Percentiles rank a stretch among this genome's conserved stretches.
Evolutionary conservation across 2,888 invertebrate species (phyloP).

Genomic region (Cephus pygmeus): DNA sequence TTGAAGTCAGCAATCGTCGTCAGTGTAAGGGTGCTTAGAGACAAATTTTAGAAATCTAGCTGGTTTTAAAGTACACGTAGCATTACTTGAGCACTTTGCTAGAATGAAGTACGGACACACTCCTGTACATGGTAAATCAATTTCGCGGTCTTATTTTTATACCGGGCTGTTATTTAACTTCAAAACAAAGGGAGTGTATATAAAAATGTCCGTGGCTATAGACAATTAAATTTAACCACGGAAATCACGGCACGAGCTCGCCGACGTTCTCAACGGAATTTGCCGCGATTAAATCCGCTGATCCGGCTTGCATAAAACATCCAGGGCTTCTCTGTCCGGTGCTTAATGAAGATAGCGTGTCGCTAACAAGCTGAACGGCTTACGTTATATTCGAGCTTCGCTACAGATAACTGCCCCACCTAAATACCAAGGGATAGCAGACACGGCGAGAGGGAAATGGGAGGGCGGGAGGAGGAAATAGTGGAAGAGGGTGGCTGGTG

Average conservation of each 20-base stretch:
- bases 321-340: constrained; percentile 1
- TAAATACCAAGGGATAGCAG: neutral
- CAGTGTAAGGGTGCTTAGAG: neutral
- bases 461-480: neutral
- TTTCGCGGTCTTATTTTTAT: neutral
- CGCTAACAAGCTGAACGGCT: constrained; percentile 9
- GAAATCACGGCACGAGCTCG: neutral
- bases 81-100: neutral
- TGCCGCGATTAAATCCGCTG: neutral
- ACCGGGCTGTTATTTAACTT: neutral
- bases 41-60: neutral
- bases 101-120: neutral
- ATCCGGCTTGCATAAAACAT: constrained; percentile 4
- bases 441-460: neutral
- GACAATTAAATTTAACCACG: neutral
- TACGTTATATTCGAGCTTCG: neutral
- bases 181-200: neutral
- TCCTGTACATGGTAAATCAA: neutral
- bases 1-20: neutral
- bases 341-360: constrained; percentile 7
- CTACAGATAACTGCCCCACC: neutral
- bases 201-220: neutral
- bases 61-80: neutral
- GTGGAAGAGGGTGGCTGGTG: neutral
- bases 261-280: neutral